Percentiles rank a stretch among this genome's conserved stretches.
These are phyloP conservation scores for Orthosia incerta DNA, from an alignment of 2,888 invertebrate genomes.

Conservation along the genomic window DNA sequence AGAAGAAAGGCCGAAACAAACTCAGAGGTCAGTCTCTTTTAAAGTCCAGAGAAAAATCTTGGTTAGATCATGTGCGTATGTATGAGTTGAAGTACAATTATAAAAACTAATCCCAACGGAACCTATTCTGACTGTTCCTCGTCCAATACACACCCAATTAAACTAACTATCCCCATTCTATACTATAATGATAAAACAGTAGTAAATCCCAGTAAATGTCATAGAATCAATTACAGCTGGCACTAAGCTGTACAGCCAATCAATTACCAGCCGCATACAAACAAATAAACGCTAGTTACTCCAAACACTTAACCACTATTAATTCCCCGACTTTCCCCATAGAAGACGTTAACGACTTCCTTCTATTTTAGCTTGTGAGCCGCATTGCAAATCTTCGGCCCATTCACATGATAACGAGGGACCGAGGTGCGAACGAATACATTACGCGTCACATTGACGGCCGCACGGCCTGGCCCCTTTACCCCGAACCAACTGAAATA, in stretches of 20 bases:
- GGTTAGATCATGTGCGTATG: no score
- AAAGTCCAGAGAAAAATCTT: no score
- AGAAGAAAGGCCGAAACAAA: no score
- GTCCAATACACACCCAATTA: not conserved
- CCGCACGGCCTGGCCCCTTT: constrained; percentile 58
- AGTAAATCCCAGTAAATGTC: constrained; percentile 25
- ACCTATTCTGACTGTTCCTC: not conserved
- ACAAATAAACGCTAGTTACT: constrained; percentile 59
- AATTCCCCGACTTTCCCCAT: constrained; percentile 73
- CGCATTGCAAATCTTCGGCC: constrained; percentile 71
- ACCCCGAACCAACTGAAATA: constrained; percentile 57
- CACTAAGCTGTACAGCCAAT: constrained; percentile 22
- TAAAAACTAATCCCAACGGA: not conserved
- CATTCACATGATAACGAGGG: constrained; percentile 74
- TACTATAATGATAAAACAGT: constrained; percentile 12
- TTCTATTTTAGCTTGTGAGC: constrained; percentile 66
- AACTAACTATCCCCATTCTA: constrained; percentile 4
- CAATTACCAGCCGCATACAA: constrained; percentile 33
- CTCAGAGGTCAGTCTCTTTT: no score
- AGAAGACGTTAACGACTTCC: constrained; percentile 71
- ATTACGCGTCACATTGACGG: constrained; percentile 53
- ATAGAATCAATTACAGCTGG: constrained; percentile 20
- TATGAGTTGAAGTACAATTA: not conserved
- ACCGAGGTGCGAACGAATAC: constrained; percentile 59
- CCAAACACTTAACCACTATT: constrained; percentile 66